Conservation (phyloP, 2,113 vertebrate species). For the Bos indicus region DNA sequence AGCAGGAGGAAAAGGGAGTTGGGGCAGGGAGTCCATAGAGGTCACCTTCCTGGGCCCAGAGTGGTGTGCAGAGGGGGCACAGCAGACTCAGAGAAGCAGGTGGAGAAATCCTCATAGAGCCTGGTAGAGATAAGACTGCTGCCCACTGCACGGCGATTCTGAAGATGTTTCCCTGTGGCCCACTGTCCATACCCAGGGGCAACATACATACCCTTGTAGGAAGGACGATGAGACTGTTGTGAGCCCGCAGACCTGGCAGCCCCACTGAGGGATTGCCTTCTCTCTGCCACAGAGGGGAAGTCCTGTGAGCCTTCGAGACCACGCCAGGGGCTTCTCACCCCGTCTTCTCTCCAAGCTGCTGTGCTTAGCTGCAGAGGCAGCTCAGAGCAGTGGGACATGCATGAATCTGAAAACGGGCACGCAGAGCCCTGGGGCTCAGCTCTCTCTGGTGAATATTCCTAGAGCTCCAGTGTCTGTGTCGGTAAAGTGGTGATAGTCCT, state of each 20-base stretch:
- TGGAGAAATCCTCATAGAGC: background rate
- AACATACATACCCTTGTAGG: fast-evolving
- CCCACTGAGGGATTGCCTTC: fast-evolving
- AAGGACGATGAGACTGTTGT: fast-evolving
- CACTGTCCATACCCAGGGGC: fast-evolving
- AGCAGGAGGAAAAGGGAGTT: background rate
- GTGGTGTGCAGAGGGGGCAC: fast-evolving
- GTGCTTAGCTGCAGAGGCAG: background rate
- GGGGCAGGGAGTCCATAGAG: fast-evolving
- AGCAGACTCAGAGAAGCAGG: too few species aligned
- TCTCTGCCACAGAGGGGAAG: background rate
- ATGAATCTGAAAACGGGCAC: fast-evolving
- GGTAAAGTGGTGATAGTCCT: background rate
- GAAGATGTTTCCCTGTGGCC: background rate
- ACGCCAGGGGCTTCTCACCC: too few species aligned
- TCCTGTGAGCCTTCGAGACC: background rate
- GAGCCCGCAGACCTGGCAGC: background rate
- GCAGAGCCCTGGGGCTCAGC: fast-evolving
- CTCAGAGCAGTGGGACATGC: fast-evolving
- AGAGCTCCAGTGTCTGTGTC: background rate
- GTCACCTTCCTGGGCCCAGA: background rate
- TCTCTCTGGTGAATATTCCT: background rate
- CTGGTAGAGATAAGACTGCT: background rate
- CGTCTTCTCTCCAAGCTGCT: background rate
- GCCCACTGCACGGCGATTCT: fast-evolving